Conservation (phyloP, 2,888 invertebrate genomes). For the Cataglyphis rosenhaueri region DNA sequence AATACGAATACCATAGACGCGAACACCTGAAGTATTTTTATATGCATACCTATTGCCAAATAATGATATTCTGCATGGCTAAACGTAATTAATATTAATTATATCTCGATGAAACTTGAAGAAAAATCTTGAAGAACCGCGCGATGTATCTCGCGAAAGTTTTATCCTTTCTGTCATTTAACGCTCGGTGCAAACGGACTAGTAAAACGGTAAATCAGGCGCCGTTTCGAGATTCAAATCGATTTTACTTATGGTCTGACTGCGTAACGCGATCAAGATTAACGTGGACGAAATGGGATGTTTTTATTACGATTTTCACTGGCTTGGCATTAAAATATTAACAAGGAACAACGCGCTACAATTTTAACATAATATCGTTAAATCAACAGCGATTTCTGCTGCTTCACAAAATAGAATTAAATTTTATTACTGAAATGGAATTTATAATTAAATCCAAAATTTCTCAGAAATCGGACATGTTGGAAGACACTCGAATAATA, state of each 20-base stretch:
- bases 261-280: slow-evolving; percentile 38
- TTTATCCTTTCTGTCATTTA: not conserved
- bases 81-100: slow-evolving; percentile 28
- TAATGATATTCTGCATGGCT: not conserved
- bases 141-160: slow-evolving; percentile 1
- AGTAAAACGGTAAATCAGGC: slow-evolving; percentile 31
- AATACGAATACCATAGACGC: not conserved
- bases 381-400: not conserved
- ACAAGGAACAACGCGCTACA: too few species aligned
- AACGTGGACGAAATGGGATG: not conserved
- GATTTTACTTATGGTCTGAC: slow-evolving; percentile 25
- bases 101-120: not conserved
- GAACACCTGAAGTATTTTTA: not conserved
- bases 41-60: slow-evolving; percentile 6
- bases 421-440: not conserved
- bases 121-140: not conserved
- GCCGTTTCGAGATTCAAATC: slow-evolving; percentile 42
- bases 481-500: not conserved
- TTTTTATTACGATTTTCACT: not conserved
- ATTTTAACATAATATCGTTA: not conserved
- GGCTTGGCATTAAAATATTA: not conserved
- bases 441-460: not conserved
- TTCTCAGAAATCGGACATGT: not conserved
- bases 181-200: slow-evolving; percentile 21
- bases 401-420: not conserved